Conservation (phyloP, 2,797 vertebrate genomes). For the Enteromius unitaeniatus region DNA sequence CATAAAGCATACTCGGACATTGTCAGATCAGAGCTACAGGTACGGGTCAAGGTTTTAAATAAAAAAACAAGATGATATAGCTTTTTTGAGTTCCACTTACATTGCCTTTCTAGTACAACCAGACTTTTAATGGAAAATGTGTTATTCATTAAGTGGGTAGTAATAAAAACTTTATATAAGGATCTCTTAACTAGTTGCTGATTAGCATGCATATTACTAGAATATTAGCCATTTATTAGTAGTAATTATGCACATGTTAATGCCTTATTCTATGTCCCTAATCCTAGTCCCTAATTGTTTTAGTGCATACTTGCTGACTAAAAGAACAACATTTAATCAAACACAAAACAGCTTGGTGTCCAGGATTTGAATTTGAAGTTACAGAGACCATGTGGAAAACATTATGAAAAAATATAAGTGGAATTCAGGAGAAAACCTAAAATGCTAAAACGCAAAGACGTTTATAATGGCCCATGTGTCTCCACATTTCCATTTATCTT, state of each 20-base stretch:
- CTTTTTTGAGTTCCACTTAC: not conserved
- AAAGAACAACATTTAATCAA: not conserved
- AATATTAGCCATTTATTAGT: no score
- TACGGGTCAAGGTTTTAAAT: not conserved
- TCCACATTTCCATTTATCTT: not conserved
- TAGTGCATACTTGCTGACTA: not conserved
- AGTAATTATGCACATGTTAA: no score
- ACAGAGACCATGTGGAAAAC: not conserved
- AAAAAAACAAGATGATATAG: not conserved
- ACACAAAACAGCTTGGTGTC: not conserved
- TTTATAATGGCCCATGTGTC: not conserved
- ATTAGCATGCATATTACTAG: no score
- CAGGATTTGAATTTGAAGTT: not conserved
- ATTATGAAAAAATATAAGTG: not conserved
- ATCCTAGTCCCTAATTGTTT: not conserved
- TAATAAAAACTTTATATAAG: no score
- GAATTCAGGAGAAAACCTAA: not conserved
- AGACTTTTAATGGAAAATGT: not conserved
- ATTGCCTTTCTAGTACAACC: not conserved
- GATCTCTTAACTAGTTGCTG: no score
- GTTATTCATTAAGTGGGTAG: not conserved
- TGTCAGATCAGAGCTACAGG: constrained; percentile 78
- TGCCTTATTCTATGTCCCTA: no score
- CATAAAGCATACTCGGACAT: constrained; percentile 83
- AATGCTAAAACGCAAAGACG: not conserved